Base-by-base conservation (phyloP, 2,797 vertebrate genomes). In the Picus viridis region DNA sequence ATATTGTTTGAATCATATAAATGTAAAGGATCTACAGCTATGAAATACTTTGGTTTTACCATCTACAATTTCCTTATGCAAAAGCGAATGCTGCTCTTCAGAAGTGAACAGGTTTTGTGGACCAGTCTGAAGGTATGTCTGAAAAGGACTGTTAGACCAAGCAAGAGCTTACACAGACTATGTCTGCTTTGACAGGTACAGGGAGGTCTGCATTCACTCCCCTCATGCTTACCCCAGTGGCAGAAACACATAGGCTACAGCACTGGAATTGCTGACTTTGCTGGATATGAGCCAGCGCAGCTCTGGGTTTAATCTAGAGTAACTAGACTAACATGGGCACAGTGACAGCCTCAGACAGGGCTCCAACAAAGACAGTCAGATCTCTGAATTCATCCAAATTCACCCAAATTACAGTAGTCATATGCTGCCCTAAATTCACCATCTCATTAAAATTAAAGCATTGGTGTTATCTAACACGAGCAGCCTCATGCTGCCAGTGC, bases 31-130 rank as follows among this genome's bases (percentile, higher is more conserved):
- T 26, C 32, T 61, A 39, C 23, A 76, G 20, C 12, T 45, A 59
- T 11, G 13, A 80, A 83, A 87, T 59, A 62, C 1, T 19, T 62
- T 0, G 0, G 1, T 22, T 27, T 88, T 27, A 43, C 24, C 8
- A 54, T 27, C 32, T 43, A 71, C 15, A 1, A 0, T 79, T 59
- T 62, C 53, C 34, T 39, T 67, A 26, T 5, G 12, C n/a, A 65
- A 68, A 75, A 26, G 6, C 8, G 15, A 65, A 13, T 77, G 26
- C 12, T 56, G 5, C 10, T 5, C 30, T 71, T 58, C 1, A 1
- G 9, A 77, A 7, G 36, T 90, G 36, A 83, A 49, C 4, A 8
- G 23, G 16, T 10, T 54, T 67, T 82, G 49, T n/a, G n/a, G 34
- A 32, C 26, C 26, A 59, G 20, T 30, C 34, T 54, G 16, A 47